Base-by-base conservation (phyloP, 2,113 vertebrate genomes). In the Anarhynchus alexandrinus region DNA sequence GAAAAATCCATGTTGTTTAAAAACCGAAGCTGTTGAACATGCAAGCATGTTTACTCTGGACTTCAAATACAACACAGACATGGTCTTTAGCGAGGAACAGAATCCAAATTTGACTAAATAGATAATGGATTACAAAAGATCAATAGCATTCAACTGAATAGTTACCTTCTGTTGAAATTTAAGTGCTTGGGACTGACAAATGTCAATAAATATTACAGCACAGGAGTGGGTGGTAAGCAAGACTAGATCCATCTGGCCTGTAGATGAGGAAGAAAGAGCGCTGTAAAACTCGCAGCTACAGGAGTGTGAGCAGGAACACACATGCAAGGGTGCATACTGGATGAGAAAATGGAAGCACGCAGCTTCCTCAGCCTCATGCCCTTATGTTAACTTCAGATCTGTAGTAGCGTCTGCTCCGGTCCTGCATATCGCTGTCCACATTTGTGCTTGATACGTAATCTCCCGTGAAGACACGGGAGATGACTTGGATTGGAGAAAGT, bases 181-280 rank as follows among this genome's bases (percentile, higher is more conserved):
- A 84, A 94, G 77, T 40, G 73, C 82, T 85, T 82, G 80, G 65
- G 88, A 82, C 72, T 66, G 76, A 86, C 64, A 86, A 83, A 70
- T 67, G 61, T 77, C 86, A 78, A 51, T 51, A 87, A 86, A 86
- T 73, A 90, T 42, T 58, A 49, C 32, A 70, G 70, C 80, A 92
- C 47, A 65, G 82, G 51, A 93, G 91, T 77, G 52, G 84, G 89
- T 87, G 81, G 86, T 21, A 89, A 65, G 72, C 65, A 88, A 85
- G 86, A 67, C 43, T 76, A 15, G 73, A 93, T 87, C 94, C 89
- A 94, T 82, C 84, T 95, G 94, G 94, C 66, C 89, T 95, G 89
- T 14, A 82, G 81, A 82, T 65, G 74, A 79, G 61, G 69, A 91
- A 76, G 80, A 84, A 80, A 30, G 73, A 59, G 72, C 1, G 8